Evolutionary conservation across 2,113 vertebrate genomes (phyloP).

Genomic region (Colossoma macropomum): DNA sequence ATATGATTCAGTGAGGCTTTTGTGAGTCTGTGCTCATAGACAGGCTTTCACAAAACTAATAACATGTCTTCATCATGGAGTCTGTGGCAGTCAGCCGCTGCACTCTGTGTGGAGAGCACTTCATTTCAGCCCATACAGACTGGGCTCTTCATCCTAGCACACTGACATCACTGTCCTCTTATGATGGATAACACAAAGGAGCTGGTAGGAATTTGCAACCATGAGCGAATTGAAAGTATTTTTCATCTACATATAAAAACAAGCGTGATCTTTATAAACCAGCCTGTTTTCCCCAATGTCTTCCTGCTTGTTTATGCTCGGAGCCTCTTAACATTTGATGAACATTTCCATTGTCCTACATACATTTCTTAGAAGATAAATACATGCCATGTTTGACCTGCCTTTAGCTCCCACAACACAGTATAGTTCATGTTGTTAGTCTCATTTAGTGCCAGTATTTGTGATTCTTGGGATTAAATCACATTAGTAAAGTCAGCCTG

Average conservation of each 20-base stretch:
- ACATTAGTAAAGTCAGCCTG: too few species aligned
- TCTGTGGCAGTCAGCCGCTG: conserved; percentile 22
- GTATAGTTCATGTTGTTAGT: not conserved
- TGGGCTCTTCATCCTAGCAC: conserved; percentile 3
- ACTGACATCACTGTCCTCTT: conserved; percentile 21
- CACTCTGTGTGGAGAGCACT: conserved; percentile 14
- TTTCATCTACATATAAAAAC: not conserved
- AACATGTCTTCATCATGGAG: conserved; percentile 25
- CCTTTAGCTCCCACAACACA: not conserved
- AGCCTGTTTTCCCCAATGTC: not conserved
- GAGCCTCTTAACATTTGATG: not conserved
- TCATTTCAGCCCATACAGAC: conserved; percentile 4
- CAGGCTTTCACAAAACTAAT: conserved; percentile 25
- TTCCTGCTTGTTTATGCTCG: not conserved
- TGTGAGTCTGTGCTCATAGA: conserved; percentile 10
- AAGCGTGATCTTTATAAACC: not conserved
- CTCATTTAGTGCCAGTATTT: too few species aligned
- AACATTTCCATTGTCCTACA: not conserved
- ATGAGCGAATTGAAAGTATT: not conserved
- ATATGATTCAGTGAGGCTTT: conserved; percentile 10
- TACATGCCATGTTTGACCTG: too few species aligned
- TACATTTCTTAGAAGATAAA: too few species aligned
- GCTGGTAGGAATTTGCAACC: not conserved
- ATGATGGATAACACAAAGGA: conserved; percentile 14
- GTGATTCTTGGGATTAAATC: too few species aligned